Percentiles rank a stretch among this genome's conserved stretches.
phyloP scores from a whole-genome alignment of 1,140 invertebrate genomes.

The roundworm (Caenorhabditis elegans) region DNA sequence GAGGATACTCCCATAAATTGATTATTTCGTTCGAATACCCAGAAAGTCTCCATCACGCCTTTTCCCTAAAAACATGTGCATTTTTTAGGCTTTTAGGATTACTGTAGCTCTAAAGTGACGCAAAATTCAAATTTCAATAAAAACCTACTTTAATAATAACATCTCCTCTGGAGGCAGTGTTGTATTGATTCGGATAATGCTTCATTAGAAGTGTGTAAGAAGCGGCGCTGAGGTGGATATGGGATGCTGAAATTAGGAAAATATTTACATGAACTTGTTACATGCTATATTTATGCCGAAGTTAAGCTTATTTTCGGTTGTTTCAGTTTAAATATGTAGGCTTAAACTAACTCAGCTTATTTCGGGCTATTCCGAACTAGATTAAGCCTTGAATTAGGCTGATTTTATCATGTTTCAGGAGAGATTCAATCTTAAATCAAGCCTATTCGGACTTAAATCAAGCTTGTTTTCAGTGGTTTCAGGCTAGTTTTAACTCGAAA shows the following conservation, averaged over 20 bases:
- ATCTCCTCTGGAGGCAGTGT: constrained; percentile 44
- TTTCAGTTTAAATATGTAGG: too few relatives aligned
- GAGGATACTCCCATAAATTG: neutral
- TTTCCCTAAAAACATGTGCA: constrained; percentile 36
- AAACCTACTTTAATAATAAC: constrained; percentile 49
- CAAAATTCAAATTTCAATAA: neutral
- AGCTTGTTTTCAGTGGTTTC: too few relatives aligned
- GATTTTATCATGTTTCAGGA: too few relatives aligned
- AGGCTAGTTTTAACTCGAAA: too few relatives aligned
- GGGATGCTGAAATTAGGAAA: constrained; percentile 34
- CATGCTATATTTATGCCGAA: too few relatives aligned
- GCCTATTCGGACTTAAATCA: too few relatives aligned
- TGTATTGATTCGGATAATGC: constrained; percentile 35
- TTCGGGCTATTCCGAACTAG: too few relatives aligned
- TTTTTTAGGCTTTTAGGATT: neutral
- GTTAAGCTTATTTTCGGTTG: too few relatives aligned
- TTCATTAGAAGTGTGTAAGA: constrained; percentile 40
- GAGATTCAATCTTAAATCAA: too few relatives aligned
- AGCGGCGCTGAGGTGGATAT: constrained; percentile 44
- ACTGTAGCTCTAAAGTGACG: too few relatives aligned
- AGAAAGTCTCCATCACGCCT: constrained; percentile 47
- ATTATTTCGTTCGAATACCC: constrained; percentile 29
- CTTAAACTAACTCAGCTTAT: too few relatives aligned
- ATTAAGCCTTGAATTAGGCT: neutral
- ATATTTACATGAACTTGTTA: too few relatives aligned